Evolutionary conservation across 2,797 vertebrate species (phyloP).

Genomic region (Urocyon cinereoargenteus): DNA sequence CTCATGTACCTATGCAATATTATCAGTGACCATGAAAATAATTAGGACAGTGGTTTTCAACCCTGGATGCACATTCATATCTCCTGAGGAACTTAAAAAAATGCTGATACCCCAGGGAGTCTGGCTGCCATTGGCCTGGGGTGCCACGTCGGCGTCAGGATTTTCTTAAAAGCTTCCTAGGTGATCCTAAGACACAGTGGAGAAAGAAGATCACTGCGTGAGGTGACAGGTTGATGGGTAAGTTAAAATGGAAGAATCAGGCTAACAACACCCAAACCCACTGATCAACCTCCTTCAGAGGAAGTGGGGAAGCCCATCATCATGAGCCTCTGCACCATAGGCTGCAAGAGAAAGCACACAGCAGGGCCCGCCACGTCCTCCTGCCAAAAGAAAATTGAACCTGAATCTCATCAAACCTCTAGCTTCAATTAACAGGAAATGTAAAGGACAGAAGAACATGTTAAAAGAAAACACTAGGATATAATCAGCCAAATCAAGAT

Average conservation of each 20-base stretch:
- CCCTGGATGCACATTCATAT: not conserved
- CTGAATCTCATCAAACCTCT: conserved; percentile 13
- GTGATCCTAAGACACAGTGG: not conserved
- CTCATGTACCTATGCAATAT: not conserved
- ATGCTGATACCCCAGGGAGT: not conserved
- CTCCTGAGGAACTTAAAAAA: conserved; percentile 39
- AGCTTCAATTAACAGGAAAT: conserved; percentile 30
- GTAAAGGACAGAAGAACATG: not conserved
- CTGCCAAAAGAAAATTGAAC: conserved; percentile 10
- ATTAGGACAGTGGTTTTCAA: conserved; percentile 14
- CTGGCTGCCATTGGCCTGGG: not conserved
- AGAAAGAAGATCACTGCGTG: not conserved
- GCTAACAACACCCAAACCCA: not conserved
- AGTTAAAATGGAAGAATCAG: not conserved
- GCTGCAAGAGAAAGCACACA: not conserved
- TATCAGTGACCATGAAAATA: conserved; percentile 7
- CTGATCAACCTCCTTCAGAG: not conserved
- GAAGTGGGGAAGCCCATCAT: not conserved
- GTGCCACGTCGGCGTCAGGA: not conserved
- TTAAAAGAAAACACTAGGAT: not conserved
- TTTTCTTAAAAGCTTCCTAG: not conserved
- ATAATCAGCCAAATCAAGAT: conserved; percentile 15
- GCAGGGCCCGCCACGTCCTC: not conserved
- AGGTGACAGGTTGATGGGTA: not conserved
- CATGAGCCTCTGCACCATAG: not conserved